Conservation (phyloP, 2,888 invertebrate genomes). For the Allygus modestus region DNA sequence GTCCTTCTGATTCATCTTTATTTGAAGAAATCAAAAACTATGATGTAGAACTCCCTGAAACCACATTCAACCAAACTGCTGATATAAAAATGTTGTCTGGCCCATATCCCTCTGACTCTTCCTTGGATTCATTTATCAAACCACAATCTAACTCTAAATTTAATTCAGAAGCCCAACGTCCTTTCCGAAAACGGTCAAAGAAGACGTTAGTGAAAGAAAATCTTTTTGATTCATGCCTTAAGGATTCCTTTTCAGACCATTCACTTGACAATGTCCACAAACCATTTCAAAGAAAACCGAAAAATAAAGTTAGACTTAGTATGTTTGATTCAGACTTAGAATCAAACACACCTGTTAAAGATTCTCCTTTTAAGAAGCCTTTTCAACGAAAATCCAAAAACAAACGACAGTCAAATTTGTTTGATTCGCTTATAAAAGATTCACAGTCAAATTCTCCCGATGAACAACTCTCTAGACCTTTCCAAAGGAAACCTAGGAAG, state of each 20-base stretch:
- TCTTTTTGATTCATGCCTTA: slow-evolving; percentile 1
- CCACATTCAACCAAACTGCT: not conserved
- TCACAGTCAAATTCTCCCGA: not conserved
- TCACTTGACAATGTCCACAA: not conserved
- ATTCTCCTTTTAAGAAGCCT: not conserved
- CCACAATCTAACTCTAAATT: not conserved
- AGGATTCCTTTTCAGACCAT: not conserved
- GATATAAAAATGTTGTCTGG: not conserved
- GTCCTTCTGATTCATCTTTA: not conserved
- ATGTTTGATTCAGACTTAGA: not conserved
- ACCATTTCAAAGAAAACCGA: not conserved
- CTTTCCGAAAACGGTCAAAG: not conserved
- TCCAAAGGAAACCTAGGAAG: not conserved
- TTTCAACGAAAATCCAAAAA: not conserved
- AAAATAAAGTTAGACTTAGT: not conserved
- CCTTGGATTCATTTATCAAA: not conserved
- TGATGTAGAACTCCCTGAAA: not conserved
- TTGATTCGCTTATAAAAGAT: not conserved
- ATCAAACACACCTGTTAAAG: not conserved
- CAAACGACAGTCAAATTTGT: not conserved
- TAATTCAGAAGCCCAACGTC: not conserved
- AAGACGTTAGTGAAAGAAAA: not conserved
- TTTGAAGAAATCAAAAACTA: not conserved
- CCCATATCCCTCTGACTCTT: not conserved
- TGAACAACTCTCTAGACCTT: not conserved